Evolutionary conservation across 2,888 invertebrate genomes (phyloP).

Genomic region (Chloroclysta siterata): DNA sequence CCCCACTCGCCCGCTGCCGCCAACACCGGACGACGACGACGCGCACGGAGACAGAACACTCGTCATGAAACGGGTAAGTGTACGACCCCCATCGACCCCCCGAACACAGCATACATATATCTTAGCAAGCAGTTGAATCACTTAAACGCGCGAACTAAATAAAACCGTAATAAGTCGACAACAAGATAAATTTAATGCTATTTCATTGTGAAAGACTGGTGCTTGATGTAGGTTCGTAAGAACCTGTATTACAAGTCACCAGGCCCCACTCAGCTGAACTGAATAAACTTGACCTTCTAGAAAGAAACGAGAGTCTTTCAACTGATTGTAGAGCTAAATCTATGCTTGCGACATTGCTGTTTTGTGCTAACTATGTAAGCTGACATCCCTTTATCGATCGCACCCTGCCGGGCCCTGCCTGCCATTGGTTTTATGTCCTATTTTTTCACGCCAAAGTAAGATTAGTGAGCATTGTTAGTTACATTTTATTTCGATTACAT

Average conservation of each 20-base stretch:
- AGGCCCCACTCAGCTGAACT: too few relatives aligned
- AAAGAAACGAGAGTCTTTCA: background rate
- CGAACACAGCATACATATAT: constrained; percentile 1
- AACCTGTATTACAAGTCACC: too few relatives aligned
- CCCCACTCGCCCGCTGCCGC: constrained; percentile 96
- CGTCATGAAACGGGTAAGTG: constrained; percentile 95
- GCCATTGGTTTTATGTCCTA: constrained; percentile 29
- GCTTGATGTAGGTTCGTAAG: too few relatives aligned
- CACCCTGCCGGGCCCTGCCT: constrained; percentile 34
- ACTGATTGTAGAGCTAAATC: constrained; percentile 17
- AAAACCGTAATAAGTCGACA: too few relatives aligned
- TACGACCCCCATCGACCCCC: background rate
- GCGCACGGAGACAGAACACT: constrained; percentile 92
- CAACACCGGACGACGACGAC: constrained; percentile 97
- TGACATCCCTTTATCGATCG: constrained; percentile 32
- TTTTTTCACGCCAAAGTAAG: constrained; percentile 80
- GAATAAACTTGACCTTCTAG: background rate
- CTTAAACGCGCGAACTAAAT: too few relatives aligned
- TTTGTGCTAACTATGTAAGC: constrained; percentile 43
- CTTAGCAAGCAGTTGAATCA: constrained; percentile 2
- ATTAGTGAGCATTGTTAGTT: constrained; percentile 72
- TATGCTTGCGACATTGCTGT: constrained; percentile 22
- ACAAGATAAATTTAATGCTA: too few relatives aligned
- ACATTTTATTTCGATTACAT: constrained; percentile 51
- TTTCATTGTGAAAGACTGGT: too few relatives aligned